Percentiles rank a stretch among this genome's conserved stretches.
These are phyloP conservation scores for Cantharis flavilabris DNA, from an alignment of 2,888 invertebrate species.

Conservation along the genomic window DNA sequence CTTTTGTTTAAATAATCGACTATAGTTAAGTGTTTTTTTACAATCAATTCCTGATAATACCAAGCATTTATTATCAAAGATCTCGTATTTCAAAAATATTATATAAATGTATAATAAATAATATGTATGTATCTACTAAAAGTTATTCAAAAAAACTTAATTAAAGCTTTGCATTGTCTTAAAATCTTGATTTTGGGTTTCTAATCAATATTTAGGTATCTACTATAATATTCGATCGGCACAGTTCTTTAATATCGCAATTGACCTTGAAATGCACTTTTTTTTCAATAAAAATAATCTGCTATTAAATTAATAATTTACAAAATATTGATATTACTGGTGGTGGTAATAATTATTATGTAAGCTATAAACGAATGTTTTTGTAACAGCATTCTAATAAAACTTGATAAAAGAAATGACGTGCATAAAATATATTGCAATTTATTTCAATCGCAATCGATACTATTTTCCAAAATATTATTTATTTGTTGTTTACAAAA, in stretches of 20 bases:
- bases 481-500: too few relatives aligned
- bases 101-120: too few relatives aligned
- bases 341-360: neutral
- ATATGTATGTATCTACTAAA: too few relatives aligned
- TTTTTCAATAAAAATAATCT: neutral
- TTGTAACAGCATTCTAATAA: neutral
- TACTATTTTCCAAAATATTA: too few relatives aligned
- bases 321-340: too few relatives aligned
- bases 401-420: neutral
- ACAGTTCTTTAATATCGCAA: too few relatives aligned
- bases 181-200: too few relatives aligned
- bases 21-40: neutral
- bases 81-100: neutral
- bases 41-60: neutral
- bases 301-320: neutral
- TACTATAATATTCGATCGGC: too few relatives aligned
- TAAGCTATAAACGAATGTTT: neutral
- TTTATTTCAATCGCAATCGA: neutral
- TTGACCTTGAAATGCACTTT: neutral
- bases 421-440: neutral
- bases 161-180: too few relatives aligned
- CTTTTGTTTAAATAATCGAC: neutral
- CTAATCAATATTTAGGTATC: too few relatives aligned
- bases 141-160: too few relatives aligned
- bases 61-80: neutral